Base-by-base conservation (phyloP, 2,888 invertebrate species). In the Octodonta nipae region DNA sequence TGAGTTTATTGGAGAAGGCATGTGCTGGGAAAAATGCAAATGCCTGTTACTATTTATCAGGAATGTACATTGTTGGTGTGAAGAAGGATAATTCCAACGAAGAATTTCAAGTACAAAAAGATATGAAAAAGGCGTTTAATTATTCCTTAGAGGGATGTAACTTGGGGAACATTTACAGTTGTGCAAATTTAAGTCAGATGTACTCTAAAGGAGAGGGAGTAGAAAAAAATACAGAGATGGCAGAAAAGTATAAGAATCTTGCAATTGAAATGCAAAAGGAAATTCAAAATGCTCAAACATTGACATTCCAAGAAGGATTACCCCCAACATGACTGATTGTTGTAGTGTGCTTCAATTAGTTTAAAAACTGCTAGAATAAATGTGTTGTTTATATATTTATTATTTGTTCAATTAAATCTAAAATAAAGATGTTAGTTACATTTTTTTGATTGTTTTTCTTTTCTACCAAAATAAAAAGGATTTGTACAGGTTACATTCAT, bases 161-260 rank as follows among this genome's bases (percentile, higher is more conserved):
- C 39, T 61, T 78, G 1, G 83, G 81, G 1, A 82, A 89, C 53
- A 75, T 87, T 56, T 82, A 79, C 52, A 84, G 86, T 0, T 96
- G 96, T 65, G 80, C 81, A 0, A 93, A 93, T 64, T 66, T 92
- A 1, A 80, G 88, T 52, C 75, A 82, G 58, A 88, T 89, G 83
- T 84, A 85, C 56, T 69, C 70, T 16, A 74, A 73, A 54, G 89
- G 89, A 8, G 85, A 91, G 41, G 91, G 59, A 2, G 79, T 77
- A 0, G 74, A 75, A 32, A 75, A 82, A 54, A 75, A 82, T 58
- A 53, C 63, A 29, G 71, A 74, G 34, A 65, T 83, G 51, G 78
- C 85, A 0, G 73, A 81, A 35, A 70, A 72, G 41, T 89, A 75
- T 54, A 81, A 78, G 54, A 65, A 73, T 40, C 65, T 75, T 39